Evolutionary conservation across 2,797 vertebrate species (phyloP), one percentile per base, ranked within the genome.

Genomic region (Pempheris klunzingeri): DNA sequence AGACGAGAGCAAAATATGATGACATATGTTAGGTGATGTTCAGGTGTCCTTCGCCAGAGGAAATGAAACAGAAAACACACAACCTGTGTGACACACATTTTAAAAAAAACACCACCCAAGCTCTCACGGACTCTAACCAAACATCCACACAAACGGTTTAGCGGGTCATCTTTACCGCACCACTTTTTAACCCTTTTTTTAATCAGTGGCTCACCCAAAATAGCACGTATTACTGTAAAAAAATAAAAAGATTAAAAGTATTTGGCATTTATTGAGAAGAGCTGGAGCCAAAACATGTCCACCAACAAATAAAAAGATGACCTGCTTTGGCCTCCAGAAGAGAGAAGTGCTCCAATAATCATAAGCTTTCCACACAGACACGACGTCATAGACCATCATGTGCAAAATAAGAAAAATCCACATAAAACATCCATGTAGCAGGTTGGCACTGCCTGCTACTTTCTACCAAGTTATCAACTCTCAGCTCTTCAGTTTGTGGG

Each of bases 1-100:
- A 28, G 15, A 46, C 28, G 47, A 49, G 11, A 24, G 18, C 17
- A 66, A 41, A 39, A 69, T 10, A 41, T 15, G 14, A 43, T 59
- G 22, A 57, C 26, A 17, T 12, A 30, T 32, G 20, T 20, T 34
- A 9, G 39, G 9, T 34, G 60, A 77, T 70, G 66, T 50, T 72
- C 54, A 77, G 28, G 26, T 41, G 39, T 63, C 74, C 44, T 78
- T 68, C 1, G 3, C 32, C 8, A 65, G 44, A 52, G 18, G 22
- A 78, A 41, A 46, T 32, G 30, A 32, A 32, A 32, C 30, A 73
- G 36, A 3, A 47, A 36, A 52, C 43, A 50, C 43, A 64, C 62
- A 47, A 49, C 14, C 17, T 32, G 43, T 26, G 14, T 9, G 13
- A 24, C 30, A 61, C 24, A 39, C 17, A 58, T 24, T 38, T 54